A percentile compares a stretch with the other conserved stretches of the same genome.
Conservation (phyloP, 2,113 vertebrate species). For the Stigmatopora argus region DNA sequence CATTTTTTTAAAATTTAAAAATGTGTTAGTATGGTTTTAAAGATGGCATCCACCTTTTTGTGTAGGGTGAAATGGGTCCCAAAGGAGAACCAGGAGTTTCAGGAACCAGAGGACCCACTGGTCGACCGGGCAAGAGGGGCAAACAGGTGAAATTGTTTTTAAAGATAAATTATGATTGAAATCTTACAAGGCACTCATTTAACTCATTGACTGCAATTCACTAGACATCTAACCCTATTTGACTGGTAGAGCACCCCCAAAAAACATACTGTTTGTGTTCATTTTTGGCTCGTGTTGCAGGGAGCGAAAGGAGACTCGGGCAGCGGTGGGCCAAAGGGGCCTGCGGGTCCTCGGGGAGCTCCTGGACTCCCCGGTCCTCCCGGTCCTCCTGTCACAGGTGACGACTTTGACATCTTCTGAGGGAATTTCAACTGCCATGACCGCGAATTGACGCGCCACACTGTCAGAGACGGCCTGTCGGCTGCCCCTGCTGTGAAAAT, state of each 20-base stretch:
- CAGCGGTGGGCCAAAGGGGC: constrained; percentile 77
- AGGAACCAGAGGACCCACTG: constrained; percentile 90
- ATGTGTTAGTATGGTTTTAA: not conserved
- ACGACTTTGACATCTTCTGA: constrained; percentile 19
- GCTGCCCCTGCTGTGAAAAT: too few relatives aligned
- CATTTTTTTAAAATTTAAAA: not conserved
- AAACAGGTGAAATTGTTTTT: constrained; percentile 78
- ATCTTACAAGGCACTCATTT: not conserved
- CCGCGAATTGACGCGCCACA: not conserved
- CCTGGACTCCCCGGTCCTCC: constrained; percentile 84
- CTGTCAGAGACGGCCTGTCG: not conserved
- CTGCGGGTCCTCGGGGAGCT: constrained; percentile 81
- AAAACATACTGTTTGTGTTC: not conserved
- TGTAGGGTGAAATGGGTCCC: constrained; percentile 95
- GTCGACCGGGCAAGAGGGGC: constrained; percentile 92
- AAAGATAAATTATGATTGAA: not conserved
- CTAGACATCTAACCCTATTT: too few relatives aligned
- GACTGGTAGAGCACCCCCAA: not conserved
- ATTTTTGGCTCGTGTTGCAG: constrained; percentile 59
- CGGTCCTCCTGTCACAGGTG: constrained; percentile 81
- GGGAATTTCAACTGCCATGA: not conserved
- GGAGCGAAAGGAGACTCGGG: constrained; percentile 86
- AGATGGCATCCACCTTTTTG: constrained; percentile 2
- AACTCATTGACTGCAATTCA: not conserved
- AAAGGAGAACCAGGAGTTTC: constrained; percentile 87